These are phyloP conservation scores for Strix occidentalis DNA, from an alignment of 2,797 vertebrate species.

Conservation along the genomic window DNA sequence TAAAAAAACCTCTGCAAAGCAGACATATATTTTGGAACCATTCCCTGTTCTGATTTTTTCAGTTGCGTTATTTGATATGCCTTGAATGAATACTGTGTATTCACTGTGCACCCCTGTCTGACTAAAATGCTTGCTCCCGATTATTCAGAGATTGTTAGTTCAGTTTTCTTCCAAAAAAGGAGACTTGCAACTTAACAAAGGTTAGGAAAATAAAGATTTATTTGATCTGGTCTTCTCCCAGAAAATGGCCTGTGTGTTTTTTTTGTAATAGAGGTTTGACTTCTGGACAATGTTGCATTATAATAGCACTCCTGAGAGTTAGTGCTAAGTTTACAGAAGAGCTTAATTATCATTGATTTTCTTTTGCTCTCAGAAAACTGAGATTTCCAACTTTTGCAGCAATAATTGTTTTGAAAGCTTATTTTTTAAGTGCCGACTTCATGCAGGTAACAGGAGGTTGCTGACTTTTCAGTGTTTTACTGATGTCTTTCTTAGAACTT, in stretches of 20 bases:
- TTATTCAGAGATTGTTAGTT: not conserved
- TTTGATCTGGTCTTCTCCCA: constrained; percentile 67
- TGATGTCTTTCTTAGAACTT: not conserved
- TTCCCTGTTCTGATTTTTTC: not conserved
- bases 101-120: not conserved
- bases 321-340: constrained; percentile 68
- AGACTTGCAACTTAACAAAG: constrained; percentile 56
- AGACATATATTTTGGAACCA: constrained; percentile 31
- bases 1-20: not conserved
- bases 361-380: constrained; percentile 68
- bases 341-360: constrained; percentile 81
- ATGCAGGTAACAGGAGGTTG: constrained; percentile 22
- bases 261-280: constrained; percentile 58
- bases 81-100: not conserved
- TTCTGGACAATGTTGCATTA: constrained; percentile 75
- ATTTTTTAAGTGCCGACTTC: constrained; percentile 8
- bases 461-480: not conserved
- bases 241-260: constrained; percentile 49
- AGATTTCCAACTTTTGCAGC: constrained; percentile 54
- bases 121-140: not conserved
- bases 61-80: not conserved
- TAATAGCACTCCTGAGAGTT: constrained; percentile 72
- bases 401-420: constrained; percentile 50
- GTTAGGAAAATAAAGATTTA: constrained; percentile 63
- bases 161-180: constrained; percentile 61